Percentiles rank a stretch among this genome's conserved stretches.
These are phyloP conservation scores for Thalassoma bifasciatum DNA, from an alignment of 2,113 vertebrate genomes.

Conservation along the genomic window DNA sequence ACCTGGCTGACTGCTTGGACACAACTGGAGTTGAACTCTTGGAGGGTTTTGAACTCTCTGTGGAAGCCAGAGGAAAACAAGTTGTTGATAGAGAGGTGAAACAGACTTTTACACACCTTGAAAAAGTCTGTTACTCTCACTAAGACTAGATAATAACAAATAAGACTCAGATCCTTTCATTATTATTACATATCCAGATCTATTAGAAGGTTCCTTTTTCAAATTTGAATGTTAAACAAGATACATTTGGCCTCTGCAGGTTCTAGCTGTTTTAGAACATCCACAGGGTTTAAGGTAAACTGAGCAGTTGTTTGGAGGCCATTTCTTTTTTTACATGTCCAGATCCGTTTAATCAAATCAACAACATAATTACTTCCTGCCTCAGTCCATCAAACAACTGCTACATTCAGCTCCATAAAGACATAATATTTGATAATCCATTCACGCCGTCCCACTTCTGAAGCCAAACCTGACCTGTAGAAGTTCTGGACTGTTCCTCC, in stretches of 20 bases:
- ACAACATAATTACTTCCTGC: too few species aligned
- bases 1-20: slow-evolving; percentile 94
- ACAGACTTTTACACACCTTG: neutral
- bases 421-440: neutral
- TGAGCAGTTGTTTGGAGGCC: too few species aligned
- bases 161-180: neutral
- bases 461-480: slow-evolving; percentile 46
- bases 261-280: too few species aligned
- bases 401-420: neutral
- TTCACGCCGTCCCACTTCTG: neutral
- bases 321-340: too few species aligned
- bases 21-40: slow-evolving; percentile 88
- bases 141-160: neutral
- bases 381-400: neutral
- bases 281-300: too few species aligned
- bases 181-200: neutral
- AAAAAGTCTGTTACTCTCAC: neutral
- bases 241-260: neutral
- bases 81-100: slow-evolving; percentile 2
- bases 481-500: slow-evolving; percentile 12
- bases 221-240: neutral
- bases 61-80: slow-evolving; percentile 37
- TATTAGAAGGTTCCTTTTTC: too few species aligned
- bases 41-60: slow-evolving; percentile 86
- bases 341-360: too few species aligned